Conservation (phyloP, 2,888 invertebrate species). For the Podotricha telesiphe region DNA sequence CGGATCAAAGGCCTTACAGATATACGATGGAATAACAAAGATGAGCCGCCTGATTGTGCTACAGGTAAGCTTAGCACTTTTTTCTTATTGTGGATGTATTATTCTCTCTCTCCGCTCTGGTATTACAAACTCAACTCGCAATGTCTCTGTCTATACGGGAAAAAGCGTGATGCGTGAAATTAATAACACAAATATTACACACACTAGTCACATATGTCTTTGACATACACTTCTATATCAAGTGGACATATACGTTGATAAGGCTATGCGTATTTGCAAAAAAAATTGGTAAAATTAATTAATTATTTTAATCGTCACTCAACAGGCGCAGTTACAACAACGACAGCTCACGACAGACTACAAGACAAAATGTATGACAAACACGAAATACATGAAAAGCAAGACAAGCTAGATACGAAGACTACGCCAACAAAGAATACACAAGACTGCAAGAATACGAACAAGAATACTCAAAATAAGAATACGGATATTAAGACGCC, state of each 20-base stretch:
- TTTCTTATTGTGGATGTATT: too few species aligned
- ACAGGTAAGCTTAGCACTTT: slow-evolving; percentile 54
- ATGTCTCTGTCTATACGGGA: too few species aligned
- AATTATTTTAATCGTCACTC: too few species aligned
- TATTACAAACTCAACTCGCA: too few species aligned
- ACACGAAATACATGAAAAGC: slow-evolving; percentile 9
- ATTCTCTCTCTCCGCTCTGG: too few species aligned
- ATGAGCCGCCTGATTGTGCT: slow-evolving; percentile 73
- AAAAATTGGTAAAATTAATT: too few species aligned
- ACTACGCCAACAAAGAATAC: slow-evolving; percentile 41
- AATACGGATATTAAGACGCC: slow-evolving; percentile 45
- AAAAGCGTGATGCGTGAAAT: too few species aligned
- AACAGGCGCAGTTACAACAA: slow-evolving; percentile 59
- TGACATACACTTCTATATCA: too few species aligned
- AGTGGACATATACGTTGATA: too few species aligned
- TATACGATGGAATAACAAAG: slow-evolving; percentile 91
- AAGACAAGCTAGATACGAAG: slow-evolving; percentile 6
- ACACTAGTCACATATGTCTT: too few species aligned
- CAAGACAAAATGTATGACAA: slow-evolving; percentile 25
- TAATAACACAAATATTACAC: too few species aligned
- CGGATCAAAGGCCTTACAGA: slow-evolving; percentile 96
- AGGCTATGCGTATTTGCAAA: background rate
- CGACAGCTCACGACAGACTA: slow-evolving; percentile 52
- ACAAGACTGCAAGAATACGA: slow-evolving; percentile 40
- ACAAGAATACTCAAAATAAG: slow-evolving; percentile 39